Evolutionary conservation across 2,113 vertebrate species (phyloP).

Genomic region (Pachycephala philippinensis): DNA sequence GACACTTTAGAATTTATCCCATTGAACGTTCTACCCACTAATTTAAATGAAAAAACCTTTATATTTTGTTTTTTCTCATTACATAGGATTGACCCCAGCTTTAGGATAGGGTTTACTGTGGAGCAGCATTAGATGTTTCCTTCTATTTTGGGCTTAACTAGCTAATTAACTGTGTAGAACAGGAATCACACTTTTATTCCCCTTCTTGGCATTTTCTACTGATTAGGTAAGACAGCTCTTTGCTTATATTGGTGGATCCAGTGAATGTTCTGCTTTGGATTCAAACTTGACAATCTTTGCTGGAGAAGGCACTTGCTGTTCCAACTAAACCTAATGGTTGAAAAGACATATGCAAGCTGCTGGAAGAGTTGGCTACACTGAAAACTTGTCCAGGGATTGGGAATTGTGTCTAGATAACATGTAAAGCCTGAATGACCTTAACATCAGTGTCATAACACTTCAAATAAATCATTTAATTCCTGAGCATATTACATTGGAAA

Average conservation of each 20-base stretch:
- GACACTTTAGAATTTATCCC: background rate
- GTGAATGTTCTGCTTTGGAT: background rate
- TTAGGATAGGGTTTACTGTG: background rate
- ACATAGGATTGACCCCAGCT: background rate
- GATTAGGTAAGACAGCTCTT: background rate
- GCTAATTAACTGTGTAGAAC: background rate
- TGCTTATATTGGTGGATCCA: background rate
- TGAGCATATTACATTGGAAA: background rate
- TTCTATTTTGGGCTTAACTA: background rate
- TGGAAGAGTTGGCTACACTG: background rate
- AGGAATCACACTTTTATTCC: background rate
- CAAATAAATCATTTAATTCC: background rate
- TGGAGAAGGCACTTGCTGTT: background rate
- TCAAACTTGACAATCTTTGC: background rate
- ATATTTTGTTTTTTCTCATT: background rate
- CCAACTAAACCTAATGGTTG: background rate
- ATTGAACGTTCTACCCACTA: background rate
- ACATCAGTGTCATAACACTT: background rate
- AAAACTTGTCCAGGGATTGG: background rate
- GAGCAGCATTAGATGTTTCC: background rate
- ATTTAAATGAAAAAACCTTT: background rate
- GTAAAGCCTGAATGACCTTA: background rate
- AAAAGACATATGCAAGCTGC: background rate
- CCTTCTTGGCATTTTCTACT: background rate
- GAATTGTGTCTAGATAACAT: background rate